Evolutionary conservation across 2,888 invertebrate species (phyloP).

Genomic region (Caenorhabditis doughertyi): DNA sequence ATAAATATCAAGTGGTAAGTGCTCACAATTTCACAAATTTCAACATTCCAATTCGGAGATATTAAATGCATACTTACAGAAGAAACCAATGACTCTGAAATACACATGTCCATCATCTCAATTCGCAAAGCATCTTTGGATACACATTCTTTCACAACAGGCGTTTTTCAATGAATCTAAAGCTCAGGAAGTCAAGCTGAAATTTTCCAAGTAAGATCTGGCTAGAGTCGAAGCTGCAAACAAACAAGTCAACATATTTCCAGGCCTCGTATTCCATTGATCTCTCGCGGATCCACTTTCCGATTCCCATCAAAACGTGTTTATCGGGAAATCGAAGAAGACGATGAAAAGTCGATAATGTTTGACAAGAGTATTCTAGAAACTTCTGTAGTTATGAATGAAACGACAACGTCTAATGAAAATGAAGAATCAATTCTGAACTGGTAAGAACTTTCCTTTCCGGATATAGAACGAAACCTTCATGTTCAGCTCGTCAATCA

Average conservation of each 20-base stretch:
- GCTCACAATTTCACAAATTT: neutral
- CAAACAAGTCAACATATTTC: no score
- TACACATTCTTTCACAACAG: slow-evolving; percentile 97
- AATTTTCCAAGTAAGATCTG: slow-evolving; percentile 76
- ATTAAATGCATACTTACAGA: slow-evolving; percentile 20
- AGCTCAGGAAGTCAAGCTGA: slow-evolving; percentile 74
- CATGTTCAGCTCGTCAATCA: slow-evolving; percentile 53
- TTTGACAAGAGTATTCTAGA: slow-evolving; percentile 34
- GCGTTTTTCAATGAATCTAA: slow-evolving; percentile 90
- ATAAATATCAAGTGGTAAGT: slow-evolving; percentile 42
- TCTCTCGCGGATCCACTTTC: slow-evolving; percentile 80
- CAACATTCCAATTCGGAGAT: neutral
- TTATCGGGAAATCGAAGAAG: slow-evolving; percentile 76
- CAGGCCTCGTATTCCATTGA: slow-evolving; percentile 76
- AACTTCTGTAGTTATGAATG: slow-evolving; percentile 20
- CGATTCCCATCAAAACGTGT: slow-evolving; percentile 78
- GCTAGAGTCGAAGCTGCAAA: neutral
- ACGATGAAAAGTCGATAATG: slow-evolving; percentile 26
- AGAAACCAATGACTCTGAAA: slow-evolving; percentile 86
- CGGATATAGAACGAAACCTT: no score
- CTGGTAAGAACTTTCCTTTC: slow-evolving; percentile 8
- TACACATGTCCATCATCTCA: slow-evolving; percentile 95
- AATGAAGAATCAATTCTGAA: slow-evolving; percentile 44
- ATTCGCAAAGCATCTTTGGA: slow-evolving; percentile 96
- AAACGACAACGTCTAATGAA: slow-evolving; percentile 26